A percentile compares a stretch with the other conserved stretches of the same genome.
phyloP scores from a whole-genome alignment of 2,888 invertebrate genomes.

The Apodemia duryi region DNA sequence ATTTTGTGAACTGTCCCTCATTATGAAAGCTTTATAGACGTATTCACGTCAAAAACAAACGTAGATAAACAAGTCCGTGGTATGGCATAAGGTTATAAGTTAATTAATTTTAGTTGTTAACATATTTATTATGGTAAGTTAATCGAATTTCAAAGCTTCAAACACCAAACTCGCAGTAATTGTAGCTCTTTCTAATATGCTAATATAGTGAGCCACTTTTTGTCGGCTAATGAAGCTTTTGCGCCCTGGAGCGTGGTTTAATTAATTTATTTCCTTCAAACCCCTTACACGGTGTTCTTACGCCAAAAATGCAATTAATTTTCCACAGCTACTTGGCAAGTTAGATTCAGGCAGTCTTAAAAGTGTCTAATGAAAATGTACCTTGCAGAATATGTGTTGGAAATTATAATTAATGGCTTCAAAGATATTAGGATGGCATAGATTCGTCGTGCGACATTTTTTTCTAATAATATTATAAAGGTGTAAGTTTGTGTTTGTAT shows the following conservation, averaged over 20 bases:
- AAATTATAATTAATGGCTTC: not conserved
- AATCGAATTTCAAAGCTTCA: not conserved
- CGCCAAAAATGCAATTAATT: slow-evolving; percentile 13
- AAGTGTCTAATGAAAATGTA: slow-evolving; percentile 11
- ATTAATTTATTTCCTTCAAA: slow-evolving; percentile 13
- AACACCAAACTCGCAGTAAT: not conserved
- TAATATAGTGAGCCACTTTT: slow-evolving; percentile 8
- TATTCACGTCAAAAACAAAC: too few relatives aligned
- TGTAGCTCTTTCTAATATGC: slow-evolving; percentile 11
- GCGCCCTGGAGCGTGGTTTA: slow-evolving; percentile 6
- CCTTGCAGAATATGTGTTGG: slow-evolving; percentile 2
- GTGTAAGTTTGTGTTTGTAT: too few relatives aligned
- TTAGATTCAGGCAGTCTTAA: slow-evolving; percentile 12
- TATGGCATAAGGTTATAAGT: too few relatives aligned
- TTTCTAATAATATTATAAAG: too few relatives aligned
- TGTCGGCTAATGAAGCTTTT: slow-evolving; percentile 12
- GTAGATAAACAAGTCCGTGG: too few relatives aligned
- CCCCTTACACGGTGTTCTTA: slow-evolving; percentile 14
- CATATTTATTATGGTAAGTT: not conserved
- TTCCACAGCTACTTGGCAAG: slow-evolving; percentile 7
- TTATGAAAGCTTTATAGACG: too few relatives aligned
- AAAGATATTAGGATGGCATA: not conserved
- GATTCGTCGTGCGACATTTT: not conserved
- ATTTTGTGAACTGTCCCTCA: too few relatives aligned
- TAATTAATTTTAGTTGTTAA: too few relatives aligned